These are phyloP conservation scores for Hypercompe scribonia DNA, from an alignment of 2,888 invertebrate genomes.

Conservation along the genomic window DNA sequence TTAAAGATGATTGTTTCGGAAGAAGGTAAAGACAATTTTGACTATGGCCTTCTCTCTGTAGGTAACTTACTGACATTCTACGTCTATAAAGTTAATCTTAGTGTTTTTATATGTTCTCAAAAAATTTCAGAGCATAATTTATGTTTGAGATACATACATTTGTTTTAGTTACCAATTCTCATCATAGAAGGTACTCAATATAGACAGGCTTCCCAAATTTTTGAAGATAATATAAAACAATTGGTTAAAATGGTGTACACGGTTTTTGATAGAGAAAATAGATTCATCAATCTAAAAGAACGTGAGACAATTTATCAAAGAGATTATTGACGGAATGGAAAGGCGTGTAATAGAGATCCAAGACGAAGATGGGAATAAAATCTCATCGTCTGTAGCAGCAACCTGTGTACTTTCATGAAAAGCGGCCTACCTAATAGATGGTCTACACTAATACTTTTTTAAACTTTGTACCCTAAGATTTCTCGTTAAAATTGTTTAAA, in stretches of 20 bases:
- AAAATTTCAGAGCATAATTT: not conserved
- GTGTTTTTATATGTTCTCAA: not conserved
- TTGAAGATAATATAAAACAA: not conserved
- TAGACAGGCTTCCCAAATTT: not conserved
- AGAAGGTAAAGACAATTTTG: not conserved
- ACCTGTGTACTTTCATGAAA: not conserved
- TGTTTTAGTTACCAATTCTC: not conserved
- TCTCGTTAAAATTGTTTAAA: conserved; percentile 25
- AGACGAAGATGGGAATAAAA: not conserved
- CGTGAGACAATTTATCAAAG: not conserved
- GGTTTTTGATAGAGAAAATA: not conserved
- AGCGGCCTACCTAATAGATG: too few relatives aligned
- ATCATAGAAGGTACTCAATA: not conserved
- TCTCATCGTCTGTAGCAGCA: not conserved
- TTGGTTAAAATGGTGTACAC: too few relatives aligned
- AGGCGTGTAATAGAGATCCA: not conserved
- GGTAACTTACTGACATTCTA: not conserved
- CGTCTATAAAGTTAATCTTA: not conserved
- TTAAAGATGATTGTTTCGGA: not conserved
- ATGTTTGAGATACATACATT: not conserved
- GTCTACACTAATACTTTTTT: not conserved
- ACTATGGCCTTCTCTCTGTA: not conserved
- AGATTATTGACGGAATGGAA: not conserved
- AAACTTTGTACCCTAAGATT: not conserved
- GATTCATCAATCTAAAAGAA: not conserved